Base-by-base conservation (phyloP, 2,888 invertebrate genomes). In the Lycaena phlaeas region DNA sequence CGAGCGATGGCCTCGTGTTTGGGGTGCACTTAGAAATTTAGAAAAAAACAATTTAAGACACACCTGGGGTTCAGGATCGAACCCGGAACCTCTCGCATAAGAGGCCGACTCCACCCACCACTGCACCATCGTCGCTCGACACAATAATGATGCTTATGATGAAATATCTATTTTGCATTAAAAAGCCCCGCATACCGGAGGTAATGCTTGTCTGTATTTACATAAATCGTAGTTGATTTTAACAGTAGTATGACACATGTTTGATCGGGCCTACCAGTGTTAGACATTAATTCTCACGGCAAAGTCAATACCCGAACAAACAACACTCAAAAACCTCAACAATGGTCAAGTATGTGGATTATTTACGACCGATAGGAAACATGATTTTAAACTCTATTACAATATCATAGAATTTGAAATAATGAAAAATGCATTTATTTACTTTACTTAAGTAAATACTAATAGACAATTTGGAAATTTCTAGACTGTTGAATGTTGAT, bases 241-340 rank as follows among this genome's bases (percentile, higher is more conserved):
- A 28, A 46, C 42, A 45, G 48, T 46, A 46, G 43, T 40, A 40
- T 25, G 40, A 43, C 36, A 42, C 36, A 28, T 41, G 40, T 26
- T 41, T 44, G 31, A 41, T 22, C 29, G 29, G 12, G 76, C 79
- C 79, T 77, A 78, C 81, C 76, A 65, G 74, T 57, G 65, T 73
- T 70, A 71, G 74, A 67, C 67, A 69, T 66, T 68, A 76, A 81
- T 82, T 84, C 84, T 84, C 84, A 84, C 82, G 82, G 69, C 69
- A 73, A 69, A 74, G 74, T 81, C 77, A 82, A 82, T 70, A 82
- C 60, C 56, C 65, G 70, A 56, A 78, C 78, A 79, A 78, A 82
- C 77, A 82, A 68, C 68, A 64, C 62, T 66, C 64, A 61, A 77
- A 82, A 68, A 68, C 64, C 62, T 66, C 64, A 61, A 77, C 74